Base-by-base conservation (phyloP, 2,888 invertebrate species). In the Scrobipalpa atriplicella region DNA sequence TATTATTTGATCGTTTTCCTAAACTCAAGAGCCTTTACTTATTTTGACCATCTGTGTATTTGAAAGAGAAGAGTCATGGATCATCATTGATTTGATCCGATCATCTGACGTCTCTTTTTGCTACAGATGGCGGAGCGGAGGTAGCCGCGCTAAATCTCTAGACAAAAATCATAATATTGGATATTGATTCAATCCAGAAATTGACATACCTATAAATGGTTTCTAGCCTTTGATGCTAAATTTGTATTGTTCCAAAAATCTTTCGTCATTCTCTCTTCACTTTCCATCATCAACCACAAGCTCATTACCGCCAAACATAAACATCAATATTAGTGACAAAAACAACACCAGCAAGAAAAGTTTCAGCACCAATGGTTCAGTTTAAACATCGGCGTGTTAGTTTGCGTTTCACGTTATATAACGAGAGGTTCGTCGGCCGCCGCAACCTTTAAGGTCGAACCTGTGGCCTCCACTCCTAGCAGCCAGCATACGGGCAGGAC, bases 371-470 rank as follows among this genome's bases (percentile, higher is more conserved):
- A 54, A 62, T 67, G 75, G 62, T n/a, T 68, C 66, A 69, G n/a
- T n/a, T n/a, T 71, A 70, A 68, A 67, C 75, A 75, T 73, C 75
- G 74, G 73, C 74, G 78, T 75, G 80, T 82, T 75, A 76, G 79
- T 82, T 79, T 82, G 82, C 80, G 82, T 84, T 86, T 84, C 79
- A 80, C 77, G 85, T 88, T 86, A 86, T 84, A 85, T 85, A 86
- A 87, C 82, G 74, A 82, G 80, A 75, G 82, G 89, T 88, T 88
- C 86, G 87, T 79, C 81, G 89, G 71, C 88, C 90, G 82, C 81
- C 75, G 80, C 88, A 89, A 88, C 89, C 89, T 90, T 89, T 80
- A 89, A 90, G 89, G 89, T 89, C 90, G 89, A 47, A 47, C 68
- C 69, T 56, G 72, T 82, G 84, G 82, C 85, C 86, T 83, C 82